These are phyloP conservation scores for Cassiopea xamachana DNA, from an alignment of 30 jellyfish, hydroid and myxozoan genomes.

Conservation along the genomic window DNA sequence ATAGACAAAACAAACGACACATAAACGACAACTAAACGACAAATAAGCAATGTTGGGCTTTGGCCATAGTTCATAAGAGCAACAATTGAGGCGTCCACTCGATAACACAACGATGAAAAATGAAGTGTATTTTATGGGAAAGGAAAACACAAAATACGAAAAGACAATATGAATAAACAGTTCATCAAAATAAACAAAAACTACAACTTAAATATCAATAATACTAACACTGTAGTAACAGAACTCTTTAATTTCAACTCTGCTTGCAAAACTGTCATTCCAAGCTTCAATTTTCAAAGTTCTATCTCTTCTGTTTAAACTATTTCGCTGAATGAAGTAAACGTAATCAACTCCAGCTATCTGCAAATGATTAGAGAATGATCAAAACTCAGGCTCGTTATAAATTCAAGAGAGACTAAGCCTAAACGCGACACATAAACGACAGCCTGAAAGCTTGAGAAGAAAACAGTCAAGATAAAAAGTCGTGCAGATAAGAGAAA, in stretches of 20 bases:
- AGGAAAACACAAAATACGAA: too few relatives aligned
- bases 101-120: too few relatives aligned
- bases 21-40: too few relatives aligned
- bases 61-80: too few relatives aligned
- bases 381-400: neutral
- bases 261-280: constrained; percentile 92
- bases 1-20: too few relatives aligned
- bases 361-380: constrained; percentile 27
- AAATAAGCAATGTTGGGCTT: too few relatives aligned
- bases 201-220: neutral
- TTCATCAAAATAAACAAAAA: too few relatives aligned
- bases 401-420: too few relatives aligned
- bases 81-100: too few relatives aligned
- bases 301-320: constrained; percentile 87
- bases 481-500: neutral
- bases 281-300: constrained; percentile 95
- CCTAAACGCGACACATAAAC: too few relatives aligned
- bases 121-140: too few relatives aligned
- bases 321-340: constrained; percentile 90
- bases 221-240: constrained; percentile 94
- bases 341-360: constrained; percentile 96
- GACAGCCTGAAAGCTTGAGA: neutral
- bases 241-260: constrained; percentile 83
- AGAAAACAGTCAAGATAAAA: neutral
- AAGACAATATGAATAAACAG: too few relatives aligned